A percentile compares a stretch with the other conserved stretches of the same genome.
Evolutionary conservation across 2,113 vertebrate species (phyloP).

Genomic region (Cephalopterus ornatus): DNA sequence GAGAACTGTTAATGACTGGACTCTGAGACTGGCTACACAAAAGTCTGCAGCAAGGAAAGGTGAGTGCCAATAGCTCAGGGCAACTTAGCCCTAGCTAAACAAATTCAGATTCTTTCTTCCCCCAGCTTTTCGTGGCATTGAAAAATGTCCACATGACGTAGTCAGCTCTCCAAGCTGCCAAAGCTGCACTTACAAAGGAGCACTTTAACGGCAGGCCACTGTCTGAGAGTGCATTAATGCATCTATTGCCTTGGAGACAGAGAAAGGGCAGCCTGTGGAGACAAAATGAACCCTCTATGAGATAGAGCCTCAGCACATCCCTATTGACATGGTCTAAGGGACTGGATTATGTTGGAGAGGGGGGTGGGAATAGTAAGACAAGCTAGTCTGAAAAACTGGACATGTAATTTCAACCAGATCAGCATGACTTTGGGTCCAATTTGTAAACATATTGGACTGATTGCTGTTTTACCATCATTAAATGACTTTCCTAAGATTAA

Average conservation of each 20-base stretch:
- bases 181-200: conserved; percentile 22
- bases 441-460: not conserved
- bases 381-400: not conserved
- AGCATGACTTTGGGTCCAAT: not conserved
- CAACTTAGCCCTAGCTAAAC: not conserved
- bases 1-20: not conserved
- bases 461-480: not conserved
- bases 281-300: not conserved
- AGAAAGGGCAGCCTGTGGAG: conserved; percentile 16
- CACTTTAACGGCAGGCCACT: not conserved
- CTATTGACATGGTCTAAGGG: not conserved
- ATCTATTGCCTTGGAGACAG: conserved; percentile 30
- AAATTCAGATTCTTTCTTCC: not conserved
- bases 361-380: not conserved
- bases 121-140: not conserved
- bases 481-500: not conserved
- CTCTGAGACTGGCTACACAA: not conserved
- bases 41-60: not conserved
- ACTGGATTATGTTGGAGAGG: not conserved
- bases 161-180: not conserved
- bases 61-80: not conserved
- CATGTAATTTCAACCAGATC: not conserved
- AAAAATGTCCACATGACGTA: not conserved
- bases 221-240: conserved; percentile 23
- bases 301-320: not conserved